Evolutionary conservation across 2,888 invertebrate species (phyloP).

Genomic region (Epistrophe eligans): DNA sequence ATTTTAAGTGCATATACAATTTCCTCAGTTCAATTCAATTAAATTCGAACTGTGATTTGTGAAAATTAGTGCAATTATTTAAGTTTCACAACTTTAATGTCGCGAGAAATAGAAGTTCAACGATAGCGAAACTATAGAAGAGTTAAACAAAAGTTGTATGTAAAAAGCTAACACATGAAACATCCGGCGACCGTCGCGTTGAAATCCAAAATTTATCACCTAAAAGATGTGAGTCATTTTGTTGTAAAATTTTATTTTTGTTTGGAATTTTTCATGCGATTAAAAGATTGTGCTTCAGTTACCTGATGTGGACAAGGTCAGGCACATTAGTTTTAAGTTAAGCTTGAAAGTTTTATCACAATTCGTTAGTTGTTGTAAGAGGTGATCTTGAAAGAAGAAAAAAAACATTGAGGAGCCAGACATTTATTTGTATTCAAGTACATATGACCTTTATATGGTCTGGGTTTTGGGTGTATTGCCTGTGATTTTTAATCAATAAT

Average conservation of each 20-base stretch:
- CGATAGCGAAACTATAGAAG: not conserved
- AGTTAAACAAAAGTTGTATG: not conserved
- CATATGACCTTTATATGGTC: not conserved
- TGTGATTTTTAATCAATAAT: not conserved
- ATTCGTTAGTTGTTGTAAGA: not conserved
- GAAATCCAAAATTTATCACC: conserved; percentile 3
- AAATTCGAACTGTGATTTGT: not conserved
- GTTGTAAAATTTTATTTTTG: conserved; percentile 4
- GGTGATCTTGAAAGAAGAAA: not conserved
- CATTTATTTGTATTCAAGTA: not conserved
- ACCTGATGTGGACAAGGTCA: not conserved
- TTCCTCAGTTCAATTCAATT: not conserved
- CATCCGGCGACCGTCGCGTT: conserved; percentile 15
- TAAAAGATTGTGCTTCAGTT: not conserved
- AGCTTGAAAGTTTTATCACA: not conserved
- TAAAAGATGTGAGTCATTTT: conserved; percentile 25
- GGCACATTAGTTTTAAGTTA: not conserved
- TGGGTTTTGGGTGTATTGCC: not conserved
- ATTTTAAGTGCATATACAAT: conserved; percentile 19
- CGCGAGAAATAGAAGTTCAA: conserved; percentile 9
- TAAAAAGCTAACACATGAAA: conserved; percentile 54
- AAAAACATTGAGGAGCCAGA: not conserved
- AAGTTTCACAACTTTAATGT: conserved; percentile 35
- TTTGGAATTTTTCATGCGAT: not conserved
- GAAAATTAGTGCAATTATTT: conserved; percentile 20